Percentiles rank a stretch among this genome's conserved stretches.
Conservation (phyloP, 2,797 vertebrate species). For the Ptychobarbus kaznakovi region DNA sequence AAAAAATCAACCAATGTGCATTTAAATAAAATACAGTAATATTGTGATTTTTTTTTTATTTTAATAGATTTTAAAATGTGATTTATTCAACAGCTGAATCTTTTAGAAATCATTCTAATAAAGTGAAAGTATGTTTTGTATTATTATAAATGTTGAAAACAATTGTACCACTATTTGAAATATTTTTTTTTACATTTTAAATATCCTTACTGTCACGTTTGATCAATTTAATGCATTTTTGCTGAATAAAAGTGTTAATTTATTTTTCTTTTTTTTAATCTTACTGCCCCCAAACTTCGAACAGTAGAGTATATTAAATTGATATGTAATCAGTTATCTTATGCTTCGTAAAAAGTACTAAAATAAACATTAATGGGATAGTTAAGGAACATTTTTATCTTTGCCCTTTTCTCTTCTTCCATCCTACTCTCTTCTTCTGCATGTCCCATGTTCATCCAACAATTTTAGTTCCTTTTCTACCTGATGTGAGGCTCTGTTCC, state of each 20-base stretch:
- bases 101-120: background rate
- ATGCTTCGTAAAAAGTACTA: background rate
- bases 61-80: background rate
- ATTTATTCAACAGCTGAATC: background rate
- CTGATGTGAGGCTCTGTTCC: slow-evolving; percentile 24
- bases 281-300: background rate
- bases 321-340: background rate
- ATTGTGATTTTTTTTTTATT: background rate
- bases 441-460: background rate
- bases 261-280: background rate
- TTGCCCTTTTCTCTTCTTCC: background rate
- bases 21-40: background rate
- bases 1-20: no score
- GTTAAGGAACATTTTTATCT: background rate
- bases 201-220: background rate
- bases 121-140: background rate
- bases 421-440: background rate
- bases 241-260: background rate
- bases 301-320: background rate
- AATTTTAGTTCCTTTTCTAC: background rate
- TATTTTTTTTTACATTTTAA: background rate
- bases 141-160: background rate
- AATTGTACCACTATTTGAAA: background rate
- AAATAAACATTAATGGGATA: background rate
- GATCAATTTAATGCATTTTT: background rate